Base-by-base conservation (phyloP, 2,113 vertebrate species). In the Phainopepla nitens region DNA sequence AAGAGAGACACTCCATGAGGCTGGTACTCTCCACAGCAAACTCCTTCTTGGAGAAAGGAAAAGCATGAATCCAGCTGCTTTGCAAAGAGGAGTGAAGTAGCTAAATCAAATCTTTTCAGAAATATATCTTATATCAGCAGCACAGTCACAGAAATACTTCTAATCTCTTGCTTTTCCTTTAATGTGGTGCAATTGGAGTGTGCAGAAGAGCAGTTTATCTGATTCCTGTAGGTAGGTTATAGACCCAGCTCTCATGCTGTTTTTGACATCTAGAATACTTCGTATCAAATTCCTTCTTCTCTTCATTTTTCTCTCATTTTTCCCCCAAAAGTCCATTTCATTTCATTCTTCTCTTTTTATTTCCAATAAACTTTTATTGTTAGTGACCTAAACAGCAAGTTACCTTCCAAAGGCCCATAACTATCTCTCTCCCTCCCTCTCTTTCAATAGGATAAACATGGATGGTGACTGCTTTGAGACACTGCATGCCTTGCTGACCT, bases 151-250 rank as follows among this genome's bases (percentile, higher is more conserved):
- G 50, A 87, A 66, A 47, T 69, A 16, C 56, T 83, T 89, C 28
- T 91, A 47, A 80, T 79, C 36, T 75, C 31, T 13, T 53, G 53
- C 10, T 95, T 87, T 90, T 89, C 35, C 31, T 93, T 89, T 92
- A 61, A 76, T 82, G 35, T 90, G 25, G 9, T 54, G 80, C 61
- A 73, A 10, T 9, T 71, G 45, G 50, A 31, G 35, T 50, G 84
- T 78, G 42, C 6, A 8, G 41, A 87, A 91, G 42, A 78, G 49
- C 33, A 77, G 21, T 20, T 92, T 89, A 81, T 80, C 68, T 71
- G 86, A 94, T 96, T 93, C 57, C 54, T 64, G 81, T 65, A 84
- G 94, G 31, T 82, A 89, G 33, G 64, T 73, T 84, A 47, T 62
- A 79, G 80, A 77, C 51, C 28, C 5, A 1, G 13, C 13, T 53